A percentile compares a stretch with the other conserved stretches of the same genome.
Evolutionary conservation across 2,888 invertebrate species (phyloP).

Genomic region (Luperina nickerlii): DNA sequence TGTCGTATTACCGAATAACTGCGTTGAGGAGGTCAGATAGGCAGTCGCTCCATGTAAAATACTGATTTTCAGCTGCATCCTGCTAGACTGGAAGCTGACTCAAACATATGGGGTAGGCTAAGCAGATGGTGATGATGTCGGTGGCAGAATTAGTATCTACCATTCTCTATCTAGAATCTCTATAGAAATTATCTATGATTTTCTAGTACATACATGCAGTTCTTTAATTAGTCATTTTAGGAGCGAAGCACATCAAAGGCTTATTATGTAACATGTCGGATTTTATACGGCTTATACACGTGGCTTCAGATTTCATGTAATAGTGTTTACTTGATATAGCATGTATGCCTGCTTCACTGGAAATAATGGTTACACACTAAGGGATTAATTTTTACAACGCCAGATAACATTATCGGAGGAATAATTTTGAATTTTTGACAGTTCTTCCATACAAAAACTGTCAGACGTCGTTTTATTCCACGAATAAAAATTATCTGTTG

Average conservation of each 20-base stretch:
- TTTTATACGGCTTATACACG: neutral
- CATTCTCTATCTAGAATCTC: neutral
- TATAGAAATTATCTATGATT: neutral
- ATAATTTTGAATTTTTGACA: too few relatives aligned
- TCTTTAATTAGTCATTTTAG: constrained; percentile 6
- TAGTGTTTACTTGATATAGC: neutral
- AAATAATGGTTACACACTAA: neutral
- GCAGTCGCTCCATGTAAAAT: neutral
- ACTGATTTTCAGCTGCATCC: neutral
- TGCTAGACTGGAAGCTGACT: neutral
- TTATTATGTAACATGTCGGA: neutral
- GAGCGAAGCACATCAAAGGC: neutral
- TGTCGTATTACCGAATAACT: neutral
- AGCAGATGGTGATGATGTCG: neutral
- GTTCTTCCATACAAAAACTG: too few relatives aligned
- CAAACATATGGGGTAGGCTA: neutral
- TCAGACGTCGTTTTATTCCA: too few relatives aligned
- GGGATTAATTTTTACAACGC: too few relatives aligned
- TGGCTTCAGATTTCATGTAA: constrained; percentile 6
- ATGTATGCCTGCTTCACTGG: neutral
- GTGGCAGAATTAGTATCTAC: neutral
- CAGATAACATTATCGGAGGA: too few relatives aligned
- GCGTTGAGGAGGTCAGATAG: neutral
- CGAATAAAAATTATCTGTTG: too few relatives aligned
- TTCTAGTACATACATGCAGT: neutral